phyloP scores from a whole-genome alignment of 2,797 vertebrate genomes.

The Falco naumanni region DNA sequence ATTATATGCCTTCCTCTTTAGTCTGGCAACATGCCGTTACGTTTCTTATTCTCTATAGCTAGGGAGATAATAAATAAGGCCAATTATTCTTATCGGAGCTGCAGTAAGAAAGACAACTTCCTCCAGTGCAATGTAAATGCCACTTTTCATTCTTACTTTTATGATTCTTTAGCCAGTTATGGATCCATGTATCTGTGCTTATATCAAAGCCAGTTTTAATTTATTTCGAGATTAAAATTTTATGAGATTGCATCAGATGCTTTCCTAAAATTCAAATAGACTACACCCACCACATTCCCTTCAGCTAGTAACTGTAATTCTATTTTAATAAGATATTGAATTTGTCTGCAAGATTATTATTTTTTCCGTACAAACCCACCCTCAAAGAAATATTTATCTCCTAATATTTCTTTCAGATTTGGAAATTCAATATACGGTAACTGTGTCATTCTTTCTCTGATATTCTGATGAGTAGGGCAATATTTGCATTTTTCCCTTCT shows the following conservation, averaged over 20 bases:
- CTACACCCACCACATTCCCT: constrained; percentile 61
- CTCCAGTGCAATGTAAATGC: constrained; percentile 42
- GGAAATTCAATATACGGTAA: neutral
- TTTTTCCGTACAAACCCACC: constrained; percentile 18
- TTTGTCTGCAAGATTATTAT: constrained; percentile 33
- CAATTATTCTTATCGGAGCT: constrained; percentile 19
- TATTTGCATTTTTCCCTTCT: constrained; percentile 5
- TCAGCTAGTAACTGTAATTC: constrained; percentile 70
- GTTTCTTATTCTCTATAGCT: neutral
- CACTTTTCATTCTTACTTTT: constrained; percentile 63
- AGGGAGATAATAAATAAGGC: constrained; percentile 41
- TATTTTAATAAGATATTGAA: constrained; percentile 64
- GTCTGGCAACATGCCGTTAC: neutral
- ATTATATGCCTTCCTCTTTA: neutral
- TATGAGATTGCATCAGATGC: constrained; percentile 74
- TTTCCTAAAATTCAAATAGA: constrained; percentile 75
- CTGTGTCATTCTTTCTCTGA: neutral
- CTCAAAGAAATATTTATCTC: constrained; percentile 41
- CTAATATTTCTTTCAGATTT: constrained; percentile 2
- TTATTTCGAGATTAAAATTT: constrained; percentile 75
- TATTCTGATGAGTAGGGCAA: neutral
- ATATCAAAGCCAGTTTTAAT: constrained; percentile 72
- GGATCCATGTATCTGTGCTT: constrained; percentile 14
- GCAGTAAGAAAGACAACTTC: constrained; percentile 3
- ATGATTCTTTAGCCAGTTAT: constrained; percentile 43